These are phyloP conservation scores for Laterallus jamaicensis DNA, from an alignment of 2,113 vertebrate species.

Conservation along the genomic window DNA sequence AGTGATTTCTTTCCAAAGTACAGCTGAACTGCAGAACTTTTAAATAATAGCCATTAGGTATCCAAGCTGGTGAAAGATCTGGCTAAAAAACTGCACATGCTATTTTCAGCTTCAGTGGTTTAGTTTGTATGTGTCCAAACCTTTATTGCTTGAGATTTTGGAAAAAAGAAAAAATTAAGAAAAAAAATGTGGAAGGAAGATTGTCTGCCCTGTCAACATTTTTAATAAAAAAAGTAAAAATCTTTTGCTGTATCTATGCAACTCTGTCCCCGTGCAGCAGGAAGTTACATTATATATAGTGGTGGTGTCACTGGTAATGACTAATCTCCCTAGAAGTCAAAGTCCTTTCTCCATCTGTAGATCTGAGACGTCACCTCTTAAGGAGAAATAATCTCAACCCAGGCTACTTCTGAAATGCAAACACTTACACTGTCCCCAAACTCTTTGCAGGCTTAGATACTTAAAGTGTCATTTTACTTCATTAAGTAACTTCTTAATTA, in stretches of 20 bases:
- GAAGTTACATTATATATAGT: background rate
- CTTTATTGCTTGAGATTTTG: background rate
- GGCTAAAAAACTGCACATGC: background rate
- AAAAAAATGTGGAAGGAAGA: background rate
- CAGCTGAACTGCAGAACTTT: background rate
- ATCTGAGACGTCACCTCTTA: background rate
- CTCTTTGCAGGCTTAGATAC: background rate
- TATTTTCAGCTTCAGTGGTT: background rate
- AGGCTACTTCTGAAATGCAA: background rate
- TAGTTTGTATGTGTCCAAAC: background rate
- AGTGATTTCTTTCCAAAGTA: background rate
- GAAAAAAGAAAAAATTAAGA: background rate
- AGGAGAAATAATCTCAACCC: slow-evolving; percentile 6
- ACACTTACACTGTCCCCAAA: background rate
- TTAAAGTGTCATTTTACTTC: background rate
- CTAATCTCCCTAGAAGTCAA: background rate
- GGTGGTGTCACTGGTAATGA: background rate
- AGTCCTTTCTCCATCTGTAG: slow-evolving; percentile 16
- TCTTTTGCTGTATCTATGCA: background rate
- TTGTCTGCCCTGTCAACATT: background rate
- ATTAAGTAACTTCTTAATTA: background rate
- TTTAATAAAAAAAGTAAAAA: background rate
- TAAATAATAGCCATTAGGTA: background rate
- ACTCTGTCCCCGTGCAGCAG: background rate
- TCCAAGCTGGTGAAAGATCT: slow-evolving; percentile 1